Conservation (phyloP, 2,113 vertebrate genomes). For the Bujurquina vittata region DNA sequence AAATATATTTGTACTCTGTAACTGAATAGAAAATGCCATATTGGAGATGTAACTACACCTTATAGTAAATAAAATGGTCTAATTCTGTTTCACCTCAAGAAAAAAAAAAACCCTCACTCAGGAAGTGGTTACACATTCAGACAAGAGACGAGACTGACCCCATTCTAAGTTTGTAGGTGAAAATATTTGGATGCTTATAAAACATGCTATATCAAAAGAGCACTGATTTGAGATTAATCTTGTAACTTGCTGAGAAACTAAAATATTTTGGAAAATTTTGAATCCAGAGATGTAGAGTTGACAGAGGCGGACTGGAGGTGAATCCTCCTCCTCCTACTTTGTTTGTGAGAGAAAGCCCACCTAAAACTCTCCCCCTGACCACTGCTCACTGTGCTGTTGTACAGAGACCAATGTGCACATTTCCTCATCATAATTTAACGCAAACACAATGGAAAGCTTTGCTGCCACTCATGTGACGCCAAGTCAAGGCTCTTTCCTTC, state of each 20-base stretch:
- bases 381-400: conserved; percentile 19
- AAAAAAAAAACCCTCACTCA: background rate
- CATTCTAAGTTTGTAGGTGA: background rate
- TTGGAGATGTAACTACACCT: background rate
- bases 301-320: conserved; percentile 5
- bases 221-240: background rate
- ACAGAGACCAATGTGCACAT: background rate
- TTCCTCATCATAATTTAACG: conserved; percentile 38
- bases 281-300: background rate
- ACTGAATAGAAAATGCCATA: background rate
- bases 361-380: conserved; percentile 2
- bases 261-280: conserved; percentile 11
- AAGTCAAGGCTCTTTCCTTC: conserved; percentile 26
- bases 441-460: conserved; percentile 25
- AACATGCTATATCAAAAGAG: background rate
- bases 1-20: background rate
- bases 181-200: background rate
- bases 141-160: background rate
- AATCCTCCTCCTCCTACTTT: background rate
- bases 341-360: background rate
- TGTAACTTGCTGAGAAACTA: background rate
- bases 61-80: background rate
- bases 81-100: background rate
- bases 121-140: background rate
- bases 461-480: conserved; percentile 2